Evolutionary conservation across 2,888 invertebrate genomes (phyloP).

Genomic region (Drosophila paucipuncta): DNA sequence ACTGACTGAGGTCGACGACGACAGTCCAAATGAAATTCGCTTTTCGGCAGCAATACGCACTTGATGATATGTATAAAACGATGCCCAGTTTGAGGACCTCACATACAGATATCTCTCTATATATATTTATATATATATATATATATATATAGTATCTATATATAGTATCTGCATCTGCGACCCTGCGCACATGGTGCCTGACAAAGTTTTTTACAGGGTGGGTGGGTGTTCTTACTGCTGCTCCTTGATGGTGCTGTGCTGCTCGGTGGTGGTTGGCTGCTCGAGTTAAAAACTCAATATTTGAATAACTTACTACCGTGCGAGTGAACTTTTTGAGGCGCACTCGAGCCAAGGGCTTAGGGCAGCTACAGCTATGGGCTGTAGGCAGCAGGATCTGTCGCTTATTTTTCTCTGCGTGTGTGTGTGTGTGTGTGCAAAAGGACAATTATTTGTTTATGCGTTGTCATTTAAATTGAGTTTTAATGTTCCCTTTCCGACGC

Average conservation of each 20-base stretch:
- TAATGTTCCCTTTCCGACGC: slow-evolving; percentile 69
- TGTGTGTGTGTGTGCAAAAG: slow-evolving; percentile 66
- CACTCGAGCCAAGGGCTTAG: slow-evolving; percentile 46
- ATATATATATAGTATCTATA: slow-evolving; percentile 7
- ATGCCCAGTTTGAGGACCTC: slow-evolving; percentile 23
- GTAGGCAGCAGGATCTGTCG: slow-evolving; percentile 1
- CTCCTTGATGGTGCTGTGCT: slow-evolving; percentile 11
- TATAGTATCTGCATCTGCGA: slow-evolving; percentile 50
- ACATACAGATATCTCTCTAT: not conserved
- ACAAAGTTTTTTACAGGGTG: not conserved
- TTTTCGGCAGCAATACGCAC: slow-evolving; percentile 55
- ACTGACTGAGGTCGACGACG: slow-evolving; percentile 13
- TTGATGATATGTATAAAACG: slow-evolving; percentile 24
- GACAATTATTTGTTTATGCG: slow-evolving; percentile 84
- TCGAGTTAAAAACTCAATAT: slow-evolving; percentile 79
- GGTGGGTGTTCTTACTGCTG: slow-evolving; percentile 18
- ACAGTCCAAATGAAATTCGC: slow-evolving; percentile 69
- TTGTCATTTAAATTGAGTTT: slow-evolving; percentile 85
- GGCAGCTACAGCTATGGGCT: slow-evolving; percentile 5
- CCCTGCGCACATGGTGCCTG: slow-evolving; percentile 63
- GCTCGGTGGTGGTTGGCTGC: slow-evolving; percentile 30
- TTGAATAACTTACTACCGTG: slow-evolving; percentile 81
- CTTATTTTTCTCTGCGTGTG: not conserved
- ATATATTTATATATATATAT: not conserved
- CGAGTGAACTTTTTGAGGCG: slow-evolving; percentile 74